Conservation (phyloP, 2,888 invertebrate genomes). For the Xanthorhoe spadicearia region DNA sequence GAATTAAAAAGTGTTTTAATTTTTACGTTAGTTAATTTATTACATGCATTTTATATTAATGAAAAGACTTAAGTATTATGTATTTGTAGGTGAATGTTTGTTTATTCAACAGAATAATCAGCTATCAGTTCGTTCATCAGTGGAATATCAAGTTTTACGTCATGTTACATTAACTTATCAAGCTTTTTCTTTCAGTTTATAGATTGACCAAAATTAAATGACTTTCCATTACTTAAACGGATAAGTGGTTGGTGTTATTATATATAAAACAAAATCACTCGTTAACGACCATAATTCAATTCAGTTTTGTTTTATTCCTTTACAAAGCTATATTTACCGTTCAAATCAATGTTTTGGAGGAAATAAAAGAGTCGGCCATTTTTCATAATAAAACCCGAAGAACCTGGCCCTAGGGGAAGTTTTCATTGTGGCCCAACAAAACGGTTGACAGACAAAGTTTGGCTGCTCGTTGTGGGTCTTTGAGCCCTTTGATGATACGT, state of each 20-base stretch:
- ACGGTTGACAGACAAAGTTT: slow-evolving; percentile 69
- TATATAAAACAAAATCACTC: too few relatives aligned
- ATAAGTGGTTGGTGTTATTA: too few relatives aligned
- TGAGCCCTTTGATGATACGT: slow-evolving; percentile 47
- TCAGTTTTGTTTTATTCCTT: too few relatives aligned
- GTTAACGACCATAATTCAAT: neutral
- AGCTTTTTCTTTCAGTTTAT: too few relatives aligned
- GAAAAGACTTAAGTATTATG: too few relatives aligned
- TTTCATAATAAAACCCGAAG: slow-evolving; percentile 72
- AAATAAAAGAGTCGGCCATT: slow-evolving; percentile 61
- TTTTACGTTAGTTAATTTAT: neutral
- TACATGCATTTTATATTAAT: neutral
- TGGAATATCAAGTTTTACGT: too few relatives aligned
- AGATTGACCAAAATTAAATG: too few relatives aligned
- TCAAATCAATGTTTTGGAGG: slow-evolving; percentile 57
- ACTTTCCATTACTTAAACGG: too few relatives aligned
- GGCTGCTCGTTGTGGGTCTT: slow-evolving; percentile 65
- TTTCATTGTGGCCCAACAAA: slow-evolving; percentile 64
- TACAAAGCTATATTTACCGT: neutral
- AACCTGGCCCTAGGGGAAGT: slow-evolving; percentile 54
- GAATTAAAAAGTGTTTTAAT: neutral
- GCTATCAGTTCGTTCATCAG: too few relatives aligned
- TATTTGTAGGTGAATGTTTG: too few relatives aligned
- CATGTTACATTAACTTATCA: too few relatives aligned
- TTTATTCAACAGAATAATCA: too few relatives aligned